These are phyloP conservation scores for Syngnathus rostellatus DNA, from an alignment of 2,797 vertebrate species.

Conservation along the genomic window DNA sequence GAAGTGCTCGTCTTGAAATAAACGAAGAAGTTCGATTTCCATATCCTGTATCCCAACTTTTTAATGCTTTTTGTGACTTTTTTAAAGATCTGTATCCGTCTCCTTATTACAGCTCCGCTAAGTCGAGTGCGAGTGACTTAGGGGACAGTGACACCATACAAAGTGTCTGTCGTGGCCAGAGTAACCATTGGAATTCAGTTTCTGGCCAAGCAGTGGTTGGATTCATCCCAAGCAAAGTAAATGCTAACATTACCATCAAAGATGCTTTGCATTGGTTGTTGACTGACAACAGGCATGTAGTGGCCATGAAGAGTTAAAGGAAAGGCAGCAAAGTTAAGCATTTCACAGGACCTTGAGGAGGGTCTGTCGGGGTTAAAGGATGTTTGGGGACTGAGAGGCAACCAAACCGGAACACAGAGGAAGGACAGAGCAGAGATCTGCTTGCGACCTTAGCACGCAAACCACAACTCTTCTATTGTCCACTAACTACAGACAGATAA, in stretches of 20 bases:
- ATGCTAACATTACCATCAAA: slow-evolving; percentile 6
- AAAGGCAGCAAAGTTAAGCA: slow-evolving; percentile 26
- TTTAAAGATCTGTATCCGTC: slow-evolving; percentile 43
- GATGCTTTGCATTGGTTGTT: slow-evolving; percentile 17
- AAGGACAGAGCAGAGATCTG: slow-evolving; percentile 62
- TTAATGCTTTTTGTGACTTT: slow-evolving; percentile 1
- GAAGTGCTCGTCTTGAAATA: slow-evolving; percentile 39
- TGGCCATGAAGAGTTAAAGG: slow-evolving; percentile 8
- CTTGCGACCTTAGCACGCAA: slow-evolving; percentile 64
- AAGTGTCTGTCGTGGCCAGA: slow-evolving; percentile 39
- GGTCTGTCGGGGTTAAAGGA: slow-evolving; percentile 55
- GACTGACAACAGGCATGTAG: slow-evolving; percentile 14
- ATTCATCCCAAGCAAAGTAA: neutral
- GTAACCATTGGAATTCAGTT: slow-evolving; percentile 26
- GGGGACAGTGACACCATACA: slow-evolving; percentile 55
- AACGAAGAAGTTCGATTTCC: slow-evolving; percentile 52
- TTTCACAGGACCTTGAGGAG: slow-evolving; percentile 25
- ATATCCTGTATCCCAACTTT: slow-evolving; percentile 52
- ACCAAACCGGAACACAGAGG: slow-evolving; percentile 63
- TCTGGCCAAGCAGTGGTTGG: slow-evolving; percentile 10
- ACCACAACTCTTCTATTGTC: slow-evolving; percentile 54
- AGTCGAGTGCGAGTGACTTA: slow-evolving; percentile 39
- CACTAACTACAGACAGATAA: slow-evolving; percentile 46
- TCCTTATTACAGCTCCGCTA: slow-evolving; percentile 51
- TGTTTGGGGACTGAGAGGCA: slow-evolving; percentile 55